A percentile compares a stretch with the other conserved stretches of the same genome.
Conservation (phyloP, 2,797 vertebrate species). For the Spinus olivaceus region DNA sequence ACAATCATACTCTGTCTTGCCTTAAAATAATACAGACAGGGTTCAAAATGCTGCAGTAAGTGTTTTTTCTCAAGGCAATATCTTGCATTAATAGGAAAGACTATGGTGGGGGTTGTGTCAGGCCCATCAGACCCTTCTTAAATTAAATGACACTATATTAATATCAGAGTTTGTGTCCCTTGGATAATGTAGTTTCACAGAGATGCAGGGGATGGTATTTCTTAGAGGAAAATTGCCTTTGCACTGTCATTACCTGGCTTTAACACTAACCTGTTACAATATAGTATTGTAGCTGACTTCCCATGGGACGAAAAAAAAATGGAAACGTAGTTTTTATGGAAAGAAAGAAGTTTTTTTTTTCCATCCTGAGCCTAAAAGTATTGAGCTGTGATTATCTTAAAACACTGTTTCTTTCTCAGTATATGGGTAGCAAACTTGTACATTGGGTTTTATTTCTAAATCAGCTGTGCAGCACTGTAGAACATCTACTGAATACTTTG, state of each 20-base stretch:
- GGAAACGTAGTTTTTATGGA: background rate
- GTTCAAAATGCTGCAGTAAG: slow-evolving; percentile 24
- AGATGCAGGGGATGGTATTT: background rate
- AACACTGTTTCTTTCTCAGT: background rate
- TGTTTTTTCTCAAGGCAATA: slow-evolving; percentile 16
- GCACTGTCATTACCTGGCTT: background rate
- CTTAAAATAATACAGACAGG: slow-evolving; percentile 36
- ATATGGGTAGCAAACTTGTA: background rate
- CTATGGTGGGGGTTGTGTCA: background rate
- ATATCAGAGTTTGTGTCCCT: background rate
- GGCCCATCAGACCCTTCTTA: background rate
- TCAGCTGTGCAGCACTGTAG: background rate
- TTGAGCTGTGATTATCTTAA: background rate
- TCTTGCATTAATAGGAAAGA: background rate
- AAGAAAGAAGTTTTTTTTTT: background rate
- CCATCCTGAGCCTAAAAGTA: background rate
- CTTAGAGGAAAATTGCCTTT: background rate
- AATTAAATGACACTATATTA: background rate
- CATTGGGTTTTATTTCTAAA: background rate
- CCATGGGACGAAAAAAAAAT: background rate
- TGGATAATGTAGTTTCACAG: background rate
- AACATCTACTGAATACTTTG: background rate
- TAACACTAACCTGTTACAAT: background rate
- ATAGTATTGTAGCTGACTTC: background rate
- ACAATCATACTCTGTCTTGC: slow-evolving; percentile 32